Base-by-base conservation (phyloP, 2,797 vertebrate species). In the Squalus acanthias region DNA sequence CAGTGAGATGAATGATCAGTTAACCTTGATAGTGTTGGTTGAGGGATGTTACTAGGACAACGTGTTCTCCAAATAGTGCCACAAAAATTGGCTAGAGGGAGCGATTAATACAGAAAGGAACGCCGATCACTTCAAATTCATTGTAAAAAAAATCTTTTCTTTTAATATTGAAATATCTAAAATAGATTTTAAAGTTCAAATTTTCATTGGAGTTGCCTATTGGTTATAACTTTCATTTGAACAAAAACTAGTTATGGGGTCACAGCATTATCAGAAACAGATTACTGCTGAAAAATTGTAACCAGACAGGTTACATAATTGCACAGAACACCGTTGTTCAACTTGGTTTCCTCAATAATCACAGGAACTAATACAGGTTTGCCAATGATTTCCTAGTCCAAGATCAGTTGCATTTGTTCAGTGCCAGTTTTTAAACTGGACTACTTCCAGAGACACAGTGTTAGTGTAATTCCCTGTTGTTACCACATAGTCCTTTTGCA, bases 401-500 rank as follows among this genome's bases (percentile, higher is more conserved):
- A 57, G 29, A 76, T 95, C 94, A 95, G 94, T 53, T 76, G 94
- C 39, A 95, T 95, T 76, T 95, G 50, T 57, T 95, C 94, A 95
- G 33, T n/a, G 50, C 72, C 72, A 95, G 50, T 53, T 95, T 70
- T 72, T 60, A 95, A 53, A 57, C 70, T 95, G 94, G 94, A 95
- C 50, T 95, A 33, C 26, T 95, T 95, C 94, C 94, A 95, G 94
- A 76, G 94, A 95, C 94, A 76, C 70, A 76, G 72, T 95, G 97
- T 96, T 96, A 96, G 97, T 97, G 96, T 96, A 97, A 97, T 97
- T 97, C 95, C 96, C 96, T 96, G 97, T 97, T 89, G 96, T 97
- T 97, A 97, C 96, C 50, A 96, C 96, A 85, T 96, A 97, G 97
- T 97, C 97, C 97, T 97, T 97, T 96, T 97, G 97, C 97, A 89